These are phyloP conservation scores for Amphilophus citrinellus DNA, from an alignment of 2,113 vertebrate species.

Conservation along the genomic window DNA sequence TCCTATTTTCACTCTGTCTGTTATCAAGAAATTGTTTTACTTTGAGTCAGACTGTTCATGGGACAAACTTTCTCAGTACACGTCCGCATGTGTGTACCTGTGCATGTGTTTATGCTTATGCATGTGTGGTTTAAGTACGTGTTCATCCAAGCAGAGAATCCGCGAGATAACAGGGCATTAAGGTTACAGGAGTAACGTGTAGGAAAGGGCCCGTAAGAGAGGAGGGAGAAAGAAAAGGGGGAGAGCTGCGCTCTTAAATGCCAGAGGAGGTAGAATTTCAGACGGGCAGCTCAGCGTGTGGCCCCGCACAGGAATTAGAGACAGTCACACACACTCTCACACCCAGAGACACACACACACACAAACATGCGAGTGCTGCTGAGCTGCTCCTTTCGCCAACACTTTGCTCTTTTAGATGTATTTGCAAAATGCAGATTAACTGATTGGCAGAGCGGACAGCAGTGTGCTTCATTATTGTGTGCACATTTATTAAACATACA, in stretches of 20 bases:
- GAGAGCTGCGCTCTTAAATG: slow-evolving; percentile 74
- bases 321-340: slow-evolving; percentile 53
- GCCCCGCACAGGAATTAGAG: slow-evolving; percentile 77
- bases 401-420: slow-evolving; percentile 71
- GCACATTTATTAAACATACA: slow-evolving; percentile 21
- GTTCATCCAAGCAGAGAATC: slow-evolving; percentile 52
- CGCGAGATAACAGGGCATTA: slow-evolving; percentile 50
- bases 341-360: slow-evolving; percentile 31
- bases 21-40: slow-evolving; percentile 39
- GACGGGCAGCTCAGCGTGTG: slow-evolving; percentile 80
- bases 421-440: slow-evolving; percentile 58
- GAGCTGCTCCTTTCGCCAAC: slow-evolving; percentile 66
- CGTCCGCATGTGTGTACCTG: background rate
- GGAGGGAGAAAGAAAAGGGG: slow-evolving; percentile 47
- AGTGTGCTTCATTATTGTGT: slow-evolving; percentile 13
- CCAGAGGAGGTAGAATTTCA: slow-evolving; percentile 81
- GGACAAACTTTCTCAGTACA: slow-evolving; percentile 28
- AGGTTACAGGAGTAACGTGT: slow-evolving; percentile 49
- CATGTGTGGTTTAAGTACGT: slow-evolving; percentile 26
- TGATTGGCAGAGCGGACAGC: slow-evolving; percentile 35
- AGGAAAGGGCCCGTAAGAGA: slow-evolving; percentile 59
- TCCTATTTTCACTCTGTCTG: slow-evolving; percentile 20
- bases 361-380: slow-evolving; percentile 49
- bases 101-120: slow-evolving; percentile 36
- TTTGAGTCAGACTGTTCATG: slow-evolving; percentile 28